Base-by-base conservation (phyloP, 2,888 invertebrate genomes). In the Imbricaverruca yamaguchii region DNA sequence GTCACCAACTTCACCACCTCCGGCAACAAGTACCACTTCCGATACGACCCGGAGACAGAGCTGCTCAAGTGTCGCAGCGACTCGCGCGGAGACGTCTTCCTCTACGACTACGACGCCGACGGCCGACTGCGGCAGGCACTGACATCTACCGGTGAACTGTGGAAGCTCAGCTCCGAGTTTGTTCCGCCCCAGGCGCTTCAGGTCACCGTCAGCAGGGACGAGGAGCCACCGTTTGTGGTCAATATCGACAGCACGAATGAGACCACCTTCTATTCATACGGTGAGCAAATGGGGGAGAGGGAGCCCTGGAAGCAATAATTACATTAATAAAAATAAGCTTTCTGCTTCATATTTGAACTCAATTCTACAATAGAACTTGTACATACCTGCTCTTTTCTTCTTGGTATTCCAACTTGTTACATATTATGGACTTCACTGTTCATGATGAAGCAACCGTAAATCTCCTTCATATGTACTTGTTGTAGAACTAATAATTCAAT, bases 81-180 rank as follows among this genome's bases (percentile, higher is more conserved):
- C 9, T 84, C 85, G 11, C 84, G 85, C 4, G 85, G 86, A 82
- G 61, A 80, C 82, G 59, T 56, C 15, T 86, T 87, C 84, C 93
- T 96, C 85, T 97, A 97, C 88, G 93, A 94, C 85, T 97, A 97
- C 86, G 96, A 97, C 86, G 92, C 92, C 87, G 91, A 95, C 83
- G 97, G 97, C 4, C 91, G 97, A 78, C 92, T 96, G 7, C 93
- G 92, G 0, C 92, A 93, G 85, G 93, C 95, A 81, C 93, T 95
- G 83, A 90, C 96, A 87, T 96, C 97, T 56, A 96, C 96, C 84
- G 97, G 97, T 82, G 96, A 97, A 88, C 92, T 93, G 85, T 91
- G 96, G 23, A 91, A 92, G 84, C 91, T 96, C 82, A 90, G 90
- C 23, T 95, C 95, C 0, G 92, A 92, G 83, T 89, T 95, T 83